Evolutionary conservation across 2,113 vertebrate genomes (phyloP).

Genomic region (Actenoides hombroni): DNA sequence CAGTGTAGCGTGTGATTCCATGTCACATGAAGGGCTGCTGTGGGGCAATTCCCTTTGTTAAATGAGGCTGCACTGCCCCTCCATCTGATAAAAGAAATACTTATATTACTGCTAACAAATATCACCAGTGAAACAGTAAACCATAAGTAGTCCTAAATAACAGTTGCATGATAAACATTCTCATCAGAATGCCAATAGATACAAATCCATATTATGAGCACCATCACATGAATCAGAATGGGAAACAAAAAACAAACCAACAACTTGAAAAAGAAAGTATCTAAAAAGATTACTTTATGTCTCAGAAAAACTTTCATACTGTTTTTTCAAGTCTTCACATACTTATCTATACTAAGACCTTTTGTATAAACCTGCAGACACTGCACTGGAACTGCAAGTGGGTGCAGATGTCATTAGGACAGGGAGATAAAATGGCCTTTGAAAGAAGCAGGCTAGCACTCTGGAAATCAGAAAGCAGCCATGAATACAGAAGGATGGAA

Average conservation of each 20-base stretch:
- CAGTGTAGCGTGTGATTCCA: rapidly evolving
- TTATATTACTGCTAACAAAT: background rate
- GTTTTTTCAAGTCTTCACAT: background rate
- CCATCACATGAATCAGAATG: background rate
- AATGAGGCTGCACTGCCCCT: background rate
- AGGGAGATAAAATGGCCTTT: background rate
- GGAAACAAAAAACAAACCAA: background rate
- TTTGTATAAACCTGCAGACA: background rate
- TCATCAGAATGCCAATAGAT: background rate
- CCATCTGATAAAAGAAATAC: background rate
- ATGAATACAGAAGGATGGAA: background rate
- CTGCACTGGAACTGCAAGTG: background rate
- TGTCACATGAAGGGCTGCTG: background rate
- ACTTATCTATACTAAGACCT: background rate
- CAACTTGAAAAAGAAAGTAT: background rate
- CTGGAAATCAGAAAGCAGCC: background rate
- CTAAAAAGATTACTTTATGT: background rate
- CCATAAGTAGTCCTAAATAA: background rate
- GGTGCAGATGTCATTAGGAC: background rate
- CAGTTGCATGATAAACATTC: background rate
- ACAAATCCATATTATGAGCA: background rate
- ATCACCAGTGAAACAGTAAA: background rate
- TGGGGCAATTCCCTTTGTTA: background rate
- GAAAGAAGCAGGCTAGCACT: background rate
- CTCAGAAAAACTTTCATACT: background rate